Base-by-base conservation (phyloP, 2,113 vertebrate species). In the Pomatorhinus ruficollis region DNA sequence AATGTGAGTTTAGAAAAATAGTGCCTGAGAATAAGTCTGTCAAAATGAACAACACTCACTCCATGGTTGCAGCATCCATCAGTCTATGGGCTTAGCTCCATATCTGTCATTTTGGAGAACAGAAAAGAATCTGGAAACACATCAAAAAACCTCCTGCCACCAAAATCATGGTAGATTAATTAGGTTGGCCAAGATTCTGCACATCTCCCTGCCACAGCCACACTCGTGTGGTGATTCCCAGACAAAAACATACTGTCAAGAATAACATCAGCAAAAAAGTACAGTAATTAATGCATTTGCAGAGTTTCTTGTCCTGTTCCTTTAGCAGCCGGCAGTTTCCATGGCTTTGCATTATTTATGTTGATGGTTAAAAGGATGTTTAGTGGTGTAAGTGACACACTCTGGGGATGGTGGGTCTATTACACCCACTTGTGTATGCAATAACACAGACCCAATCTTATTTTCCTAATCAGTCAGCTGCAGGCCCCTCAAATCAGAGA, bases 41-140 rank as follows among this genome's bases (percentile, higher is more conserved):
- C 83, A 76, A 85, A 93, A 90, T 64, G 35, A 91, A 50, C 72
- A 77, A 82, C 53, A 19, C 19, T 86, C 76, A 65, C 33, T 91
- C 61, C 28, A 52, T 74, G 87, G 53, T 42, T 87, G 44, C 72
- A 72, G 50, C 87, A 79, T 91, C 87, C 89, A 90, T 95, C 92
- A 82, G 31, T 66, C 57, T 50, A 10, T 2, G 2, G 47, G 44
- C 68, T 83, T 87, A 63, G 22, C 44, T 90, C 79, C 50, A 31
- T 27, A 70, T 63, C 39, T 64, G 30, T 86, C 28, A 56, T 53
- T 77, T 66, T 59, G 37, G 37, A 63, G 28, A 75, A 70, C 10
- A 33, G 66, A 30, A 30, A 57, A 61, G 10, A 76, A 61, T 44
- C 28, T 57, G 28, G 61, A 90, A 93, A 78, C 35, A 54, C 21